These are phyloP conservation scores for Spinus olivaceus DNA, from an alignment of 2,797 vertebrate genomes.

Conservation along the genomic window DNA sequence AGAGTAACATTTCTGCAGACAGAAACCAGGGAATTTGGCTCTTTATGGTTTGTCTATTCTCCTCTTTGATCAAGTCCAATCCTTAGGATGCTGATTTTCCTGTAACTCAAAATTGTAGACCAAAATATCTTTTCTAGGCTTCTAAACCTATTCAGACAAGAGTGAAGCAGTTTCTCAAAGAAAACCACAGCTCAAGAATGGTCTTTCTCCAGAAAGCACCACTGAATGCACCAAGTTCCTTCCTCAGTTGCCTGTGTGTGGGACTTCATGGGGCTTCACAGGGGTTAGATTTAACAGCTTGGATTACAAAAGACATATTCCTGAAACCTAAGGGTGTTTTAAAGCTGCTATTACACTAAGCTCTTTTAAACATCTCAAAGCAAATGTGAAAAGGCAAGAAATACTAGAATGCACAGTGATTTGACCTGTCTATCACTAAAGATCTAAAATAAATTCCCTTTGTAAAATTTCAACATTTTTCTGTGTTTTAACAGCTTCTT, in stretches of 20 bases:
- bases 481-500: background rate
- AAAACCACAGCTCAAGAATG: background rate
- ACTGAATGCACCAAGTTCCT: background rate
- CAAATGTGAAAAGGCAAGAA: background rate
- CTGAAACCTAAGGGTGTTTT: background rate
- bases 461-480: background rate
- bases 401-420: background rate
- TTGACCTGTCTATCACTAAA: background rate
- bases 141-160: background rate
- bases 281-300: background rate
- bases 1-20: background rate
- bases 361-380: background rate
- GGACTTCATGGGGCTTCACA: background rate
- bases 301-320: background rate
- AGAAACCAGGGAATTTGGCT: background rate
- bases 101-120: background rate
- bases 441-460: background rate
- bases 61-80: background rate
- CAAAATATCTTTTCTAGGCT: background rate
- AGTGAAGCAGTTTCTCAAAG: background rate
- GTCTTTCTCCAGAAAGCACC: background rate
- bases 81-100: background rate
- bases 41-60: background rate
- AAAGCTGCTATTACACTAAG: background rate
- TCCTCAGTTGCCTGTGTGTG: background rate